Evolutionary conservation across 1,140 invertebrate genomes (phyloP).

Genomic region (Drosophila rufa): DNA sequence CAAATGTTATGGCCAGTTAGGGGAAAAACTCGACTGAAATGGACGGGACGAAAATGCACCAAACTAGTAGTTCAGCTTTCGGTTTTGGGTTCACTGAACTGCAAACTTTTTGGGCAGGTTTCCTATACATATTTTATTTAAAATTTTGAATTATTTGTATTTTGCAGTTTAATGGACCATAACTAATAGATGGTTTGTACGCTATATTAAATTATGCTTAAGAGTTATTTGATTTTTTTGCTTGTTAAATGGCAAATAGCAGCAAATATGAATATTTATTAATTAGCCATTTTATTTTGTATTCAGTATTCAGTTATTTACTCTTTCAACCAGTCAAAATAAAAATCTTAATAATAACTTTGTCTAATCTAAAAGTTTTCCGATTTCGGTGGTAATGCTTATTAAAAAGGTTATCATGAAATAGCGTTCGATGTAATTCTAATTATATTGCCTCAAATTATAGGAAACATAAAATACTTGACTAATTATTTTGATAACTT

Average conservation of each 20-base stretch:
- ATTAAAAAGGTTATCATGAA: neutral
- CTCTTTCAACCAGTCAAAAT: too few relatives aligned
- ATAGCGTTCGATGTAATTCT: neutral
- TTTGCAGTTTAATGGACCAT: conserved; percentile 9
- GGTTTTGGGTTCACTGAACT: conserved; percentile 29
- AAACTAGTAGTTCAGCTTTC: conserved; percentile 12
- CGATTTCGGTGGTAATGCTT: neutral
- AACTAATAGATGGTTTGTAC: neutral
- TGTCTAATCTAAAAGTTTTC: conserved; percentile 4
- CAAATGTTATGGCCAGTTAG: conserved; percentile 57
- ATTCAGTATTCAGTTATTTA: too few relatives aligned
- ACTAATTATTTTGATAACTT: conserved; percentile 16
- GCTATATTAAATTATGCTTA: neutral
- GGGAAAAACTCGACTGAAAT: conserved; percentile 3
- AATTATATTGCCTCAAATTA: too few relatives aligned
- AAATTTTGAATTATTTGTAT: conserved; percentile 6
- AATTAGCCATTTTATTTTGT: neutral
- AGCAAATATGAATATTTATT: neutral
- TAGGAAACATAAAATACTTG: conserved; percentile 1
- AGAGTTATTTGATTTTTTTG: neutral
- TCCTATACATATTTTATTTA: conserved; percentile 11
- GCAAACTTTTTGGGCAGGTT: conserved; percentile 10
- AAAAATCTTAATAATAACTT: neutral
- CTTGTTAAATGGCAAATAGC: neutral
- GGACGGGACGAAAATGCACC: conserved; percentile 26